Evolutionary conservation across 2,113 vertebrate species (phyloP), one percentile per base, ranked within the genome.

Genomic region (Macrotus californicus): DNA sequence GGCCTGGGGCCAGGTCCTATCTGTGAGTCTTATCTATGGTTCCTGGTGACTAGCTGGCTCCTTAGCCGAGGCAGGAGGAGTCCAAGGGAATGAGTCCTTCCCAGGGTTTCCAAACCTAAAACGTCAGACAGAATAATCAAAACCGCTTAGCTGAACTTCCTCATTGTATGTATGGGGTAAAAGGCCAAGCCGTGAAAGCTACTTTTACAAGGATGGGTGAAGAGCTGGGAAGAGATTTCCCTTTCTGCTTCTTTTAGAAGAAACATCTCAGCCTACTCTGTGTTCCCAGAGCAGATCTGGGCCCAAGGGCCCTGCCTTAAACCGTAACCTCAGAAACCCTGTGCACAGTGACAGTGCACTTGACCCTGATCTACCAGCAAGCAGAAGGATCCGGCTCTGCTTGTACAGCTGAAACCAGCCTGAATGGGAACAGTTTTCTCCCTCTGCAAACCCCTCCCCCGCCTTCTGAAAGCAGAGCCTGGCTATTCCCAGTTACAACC

Each of bases 261-360:
- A n/a, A 16, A 19, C 15, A 39, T 46, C 8, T 34, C 36, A 0
- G n/a, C 36, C 7, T 0, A 43, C 31, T 54, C 81, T 56, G 31
- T 8, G 26, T 16, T 29, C 24, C 29, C 24, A 0, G 36, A 39
- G 4, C 14, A 26, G 14, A 18, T 13, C 82, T n/a, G 48, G 43
- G 16, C 24, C 31, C 39, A 56, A 4, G 0, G 13, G 39, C 11
- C 22, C 14, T 24, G 14, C 39, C 52, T 39, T 66, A 54, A 56
- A 41, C 22, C 7, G 6, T 11, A 3, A 61, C 34, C 66, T 69
- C 6, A 48, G 79, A 43, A 84, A 52, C 18, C 11, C 77, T 2
- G 12, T n/a, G 48, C 3, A 10, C 39, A 46, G 69, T 21, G 9
- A 29, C 19, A 19, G 19, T 7, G 50, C 0, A 0, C 54, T 16